Conservation (phyloP, 2,888 invertebrate genomes). For the Patella depressa region DNA sequence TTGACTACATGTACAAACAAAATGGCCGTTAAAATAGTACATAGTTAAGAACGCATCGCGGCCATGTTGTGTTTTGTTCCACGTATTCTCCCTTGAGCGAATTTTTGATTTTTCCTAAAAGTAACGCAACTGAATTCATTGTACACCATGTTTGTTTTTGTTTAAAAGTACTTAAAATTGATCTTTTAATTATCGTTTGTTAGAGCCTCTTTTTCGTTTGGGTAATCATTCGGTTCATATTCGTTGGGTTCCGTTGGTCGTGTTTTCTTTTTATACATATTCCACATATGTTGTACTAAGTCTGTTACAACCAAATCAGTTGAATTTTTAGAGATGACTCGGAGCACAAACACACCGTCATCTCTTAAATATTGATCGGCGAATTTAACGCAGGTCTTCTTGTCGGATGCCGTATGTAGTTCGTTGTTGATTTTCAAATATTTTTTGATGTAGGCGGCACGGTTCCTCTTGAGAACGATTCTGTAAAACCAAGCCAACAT, state of each 20-base stretch:
- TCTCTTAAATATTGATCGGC: slow-evolving; percentile 45
- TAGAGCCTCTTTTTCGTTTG: slow-evolving; percentile 36
- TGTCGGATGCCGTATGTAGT: slow-evolving; percentile 38
- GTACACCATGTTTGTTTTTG: too few relatives aligned
- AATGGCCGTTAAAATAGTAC: too few relatives aligned
- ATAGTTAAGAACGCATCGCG: too few relatives aligned
- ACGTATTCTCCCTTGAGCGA: too few relatives aligned
- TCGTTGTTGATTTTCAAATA: slow-evolving; percentile 50
- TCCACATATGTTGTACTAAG: slow-evolving; percentile 43
- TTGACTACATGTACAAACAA: too few relatives aligned
- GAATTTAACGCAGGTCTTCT: slow-evolving; percentile 43
- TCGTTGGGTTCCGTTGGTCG: slow-evolving; percentile 29
- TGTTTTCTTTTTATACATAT: slow-evolving; percentile 35
- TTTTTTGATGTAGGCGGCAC: slow-evolving; percentile 57
- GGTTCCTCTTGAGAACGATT: slow-evolving; percentile 54
- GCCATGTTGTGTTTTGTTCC: too few relatives aligned
- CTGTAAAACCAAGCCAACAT: slow-evolving; percentile 54
- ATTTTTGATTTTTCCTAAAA: too few relatives aligned
- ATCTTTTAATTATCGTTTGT: slow-evolving; percentile 3
- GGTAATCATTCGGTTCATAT: slow-evolving; percentile 19
- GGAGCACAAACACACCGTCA: slow-evolving; percentile 46
- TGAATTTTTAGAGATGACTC: slow-evolving; percentile 47
- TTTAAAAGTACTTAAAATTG: background rate
- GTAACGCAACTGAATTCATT: too few relatives aligned
- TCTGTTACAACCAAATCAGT: slow-evolving; percentile 47